Evolutionary conservation across 2,113 vertebrate species (phyloP).

Genomic region (Rhipidura dahli): DNA sequence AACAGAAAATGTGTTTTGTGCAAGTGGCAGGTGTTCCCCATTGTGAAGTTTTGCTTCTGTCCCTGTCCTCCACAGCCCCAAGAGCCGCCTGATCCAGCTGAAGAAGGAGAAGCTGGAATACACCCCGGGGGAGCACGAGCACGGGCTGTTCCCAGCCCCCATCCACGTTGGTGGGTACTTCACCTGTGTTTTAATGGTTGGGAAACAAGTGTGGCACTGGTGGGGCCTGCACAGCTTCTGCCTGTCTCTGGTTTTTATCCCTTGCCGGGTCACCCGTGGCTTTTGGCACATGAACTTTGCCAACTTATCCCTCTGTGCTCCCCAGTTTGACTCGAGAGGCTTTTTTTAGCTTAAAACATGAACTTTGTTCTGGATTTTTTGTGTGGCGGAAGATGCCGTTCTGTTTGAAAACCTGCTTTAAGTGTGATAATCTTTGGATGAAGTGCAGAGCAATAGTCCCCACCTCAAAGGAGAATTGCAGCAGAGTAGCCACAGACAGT

Average conservation of each 20-base stretch:
- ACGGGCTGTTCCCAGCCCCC: conserved; percentile 91
- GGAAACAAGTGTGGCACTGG: not conserved
- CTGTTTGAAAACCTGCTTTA: not conserved
- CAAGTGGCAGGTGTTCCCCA: not conserved
- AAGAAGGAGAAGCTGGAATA: conserved; percentile 88
- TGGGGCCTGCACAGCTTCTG: not conserved
- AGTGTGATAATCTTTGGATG: not conserved
- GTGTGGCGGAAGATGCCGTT: not conserved
- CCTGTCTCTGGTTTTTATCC: not conserved
- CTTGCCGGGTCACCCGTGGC: not conserved
- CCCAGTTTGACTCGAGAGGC: not conserved
- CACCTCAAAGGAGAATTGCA: not conserved
- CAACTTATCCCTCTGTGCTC: not conserved
- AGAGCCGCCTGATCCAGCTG: conserved; percentile 80
- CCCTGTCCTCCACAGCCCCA: conserved; percentile 72
- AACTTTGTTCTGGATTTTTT: not conserved
- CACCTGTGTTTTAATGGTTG: not conserved
- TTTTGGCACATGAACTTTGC: not conserved
- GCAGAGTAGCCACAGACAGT: not conserved
- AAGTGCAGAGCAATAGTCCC: not conserved
- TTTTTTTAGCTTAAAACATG: not conserved
- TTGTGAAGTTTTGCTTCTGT: not conserved
- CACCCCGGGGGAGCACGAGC: conserved; percentile 85
- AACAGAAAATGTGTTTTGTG: not conserved
- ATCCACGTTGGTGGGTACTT: conserved; percentile 91